Base-by-base conservation (phyloP, 2,797 vertebrate species). In the Huso huso region DNA sequence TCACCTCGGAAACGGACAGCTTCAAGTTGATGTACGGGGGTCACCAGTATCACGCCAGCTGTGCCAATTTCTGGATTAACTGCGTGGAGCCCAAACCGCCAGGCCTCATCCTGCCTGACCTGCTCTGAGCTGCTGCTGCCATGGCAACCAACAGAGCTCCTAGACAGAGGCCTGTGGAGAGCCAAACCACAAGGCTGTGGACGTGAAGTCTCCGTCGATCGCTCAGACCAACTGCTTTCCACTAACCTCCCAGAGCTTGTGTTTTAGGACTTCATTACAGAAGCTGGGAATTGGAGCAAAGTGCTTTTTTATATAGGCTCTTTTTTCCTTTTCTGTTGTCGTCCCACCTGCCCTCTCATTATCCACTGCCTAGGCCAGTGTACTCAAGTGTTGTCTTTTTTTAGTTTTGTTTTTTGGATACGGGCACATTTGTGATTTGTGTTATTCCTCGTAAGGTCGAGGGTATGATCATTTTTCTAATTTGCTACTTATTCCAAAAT, bases 21-120 rank as follows among this genome's bases (percentile, higher is more conserved):
- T 98, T 98, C 78, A 98, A 97, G 83, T 91, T 99, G 79, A 89
- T 91, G 0, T 99, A 99, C 0, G 96, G 97, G 23, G 95, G 97
- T 57, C 96, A 99, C 83, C 95, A 97, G 78, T 99, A 99, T 78
- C 97, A 99, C 0, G 94, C 97, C 73, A 98, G 96, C 92, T 99
- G 97, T 71, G 97, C 97, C 65, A 99, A 99, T 77, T 99, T 99
- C 89, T 99, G 97, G 97, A 99, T 99, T 79, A 99, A 99, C 87
- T 99, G 96, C 0, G 97, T 99, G 77, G 96, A 99, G 83, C 97
- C 97, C n/a, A 99, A 99, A 79, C 97, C 96, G 6, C 96, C 96
- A 0, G 96, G 95, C 18, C 95, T 99, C 79, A 91, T 96, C 78
- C 81, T 99, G 75, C 97, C 97, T 4, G 97, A 99, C 84, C 88